These are phyloP conservation scores for Hirtodrosophila cameraria DNA, from an alignment of 2,888 invertebrate genomes.

Conservation along the genomic window DNA sequence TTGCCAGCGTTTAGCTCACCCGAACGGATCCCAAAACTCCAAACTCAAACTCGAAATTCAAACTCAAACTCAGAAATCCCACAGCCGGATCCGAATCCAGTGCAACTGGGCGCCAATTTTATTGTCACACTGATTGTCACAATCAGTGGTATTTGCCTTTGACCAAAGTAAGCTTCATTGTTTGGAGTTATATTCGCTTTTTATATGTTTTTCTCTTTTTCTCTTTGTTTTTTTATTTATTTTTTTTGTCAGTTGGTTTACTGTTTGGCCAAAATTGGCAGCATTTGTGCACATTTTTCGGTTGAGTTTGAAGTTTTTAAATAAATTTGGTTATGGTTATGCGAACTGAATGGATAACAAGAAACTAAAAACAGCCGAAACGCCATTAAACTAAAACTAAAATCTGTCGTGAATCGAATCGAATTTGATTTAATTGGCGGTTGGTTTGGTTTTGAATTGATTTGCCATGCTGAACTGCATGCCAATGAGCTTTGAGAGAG, in stretches of 20 bases:
- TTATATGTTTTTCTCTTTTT: conserved; percentile 2
- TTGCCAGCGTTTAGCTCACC: conserved; percentile 55
- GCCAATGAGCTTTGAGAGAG: not conserved
- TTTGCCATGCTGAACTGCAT: conserved; percentile 12
- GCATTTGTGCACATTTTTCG: conserved; percentile 50
- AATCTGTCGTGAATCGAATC: conserved; percentile 45
- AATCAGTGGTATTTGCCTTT: conserved; percentile 76
- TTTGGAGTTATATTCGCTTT: conserved; percentile 50
- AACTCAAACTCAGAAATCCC: conserved; percentile 12
- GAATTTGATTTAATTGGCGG: conserved; percentile 56
- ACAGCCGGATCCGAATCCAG: conserved; percentile 21
- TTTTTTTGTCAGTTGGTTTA: conserved; percentile 18
- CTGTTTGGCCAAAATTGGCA: conserved; percentile 42
- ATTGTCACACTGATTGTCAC: conserved; percentile 74
- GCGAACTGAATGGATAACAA: conserved; percentile 25
- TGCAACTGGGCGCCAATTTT: conserved; percentile 64
- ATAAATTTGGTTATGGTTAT: conserved; percentile 61
- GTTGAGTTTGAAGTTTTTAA: conserved; percentile 54
- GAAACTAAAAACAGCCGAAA: conserved; percentile 12
- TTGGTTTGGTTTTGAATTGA: conserved; percentile 14
- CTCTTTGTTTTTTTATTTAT: conserved; percentile 8
- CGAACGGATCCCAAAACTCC: conserved; percentile 8
- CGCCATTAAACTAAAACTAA: conserved; percentile 29
- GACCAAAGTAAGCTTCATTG: conserved; percentile 65
- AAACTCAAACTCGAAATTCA: conserved; percentile 11